phyloP scores from a whole-genome alignment of 2,113 vertebrate genomes.

The Chamaetylas fuelleborni region DNA sequence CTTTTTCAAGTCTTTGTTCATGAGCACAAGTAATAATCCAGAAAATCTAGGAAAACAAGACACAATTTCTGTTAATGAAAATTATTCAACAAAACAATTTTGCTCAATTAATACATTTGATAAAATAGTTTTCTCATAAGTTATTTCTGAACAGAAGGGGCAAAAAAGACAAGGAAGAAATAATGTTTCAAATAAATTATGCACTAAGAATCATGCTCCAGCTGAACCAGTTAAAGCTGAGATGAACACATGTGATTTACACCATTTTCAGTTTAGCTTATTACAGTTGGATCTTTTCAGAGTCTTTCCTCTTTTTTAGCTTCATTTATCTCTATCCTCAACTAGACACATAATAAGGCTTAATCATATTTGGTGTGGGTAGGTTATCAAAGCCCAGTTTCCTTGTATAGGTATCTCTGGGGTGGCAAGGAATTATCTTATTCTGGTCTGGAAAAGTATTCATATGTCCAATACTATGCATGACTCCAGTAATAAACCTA shows the following conservation, averaged over 20 bases:
- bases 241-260: neutral
- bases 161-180: neutral
- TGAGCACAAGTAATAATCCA: neutral
- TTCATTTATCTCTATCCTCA: neutral
- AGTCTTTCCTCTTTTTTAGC: neutral
- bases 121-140: neutral
- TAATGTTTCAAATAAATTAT: neutral
- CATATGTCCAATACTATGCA: rapidly evolving
- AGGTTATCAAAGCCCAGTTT: neutral
- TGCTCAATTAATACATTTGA: neutral
- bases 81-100: neutral
- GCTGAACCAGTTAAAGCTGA: neutral
- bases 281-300: neutral
- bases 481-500: neutral
- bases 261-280: neutral
- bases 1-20: neutral
- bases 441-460: neutral
- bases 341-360: neutral
- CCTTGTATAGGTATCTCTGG: neutral
- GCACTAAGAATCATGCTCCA: neutral
- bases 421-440: neutral
- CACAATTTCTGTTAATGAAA: neutral
- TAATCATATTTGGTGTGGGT: neutral
- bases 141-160: neutral
- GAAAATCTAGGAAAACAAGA: neutral